A percentile compares a stretch with the other conserved stretches of the same genome.
Evolutionary conservation across 2,113 vertebrate species (phyloP).

Genomic region (Equus przewalskii): DNA sequence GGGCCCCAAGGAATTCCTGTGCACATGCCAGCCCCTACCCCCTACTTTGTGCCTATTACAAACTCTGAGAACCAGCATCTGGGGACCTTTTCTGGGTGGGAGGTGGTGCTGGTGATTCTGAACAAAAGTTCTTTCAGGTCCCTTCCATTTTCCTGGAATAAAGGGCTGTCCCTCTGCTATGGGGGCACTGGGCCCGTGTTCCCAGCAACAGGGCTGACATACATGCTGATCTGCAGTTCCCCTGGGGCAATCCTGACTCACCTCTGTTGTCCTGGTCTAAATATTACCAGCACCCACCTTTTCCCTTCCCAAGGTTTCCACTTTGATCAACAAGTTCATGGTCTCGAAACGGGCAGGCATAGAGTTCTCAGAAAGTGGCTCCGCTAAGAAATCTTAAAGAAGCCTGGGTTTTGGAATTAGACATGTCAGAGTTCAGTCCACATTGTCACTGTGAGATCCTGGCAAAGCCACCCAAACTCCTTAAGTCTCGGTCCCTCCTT

Average conservation of each 20-base stretch:
- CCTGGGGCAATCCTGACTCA: fast-evolving
- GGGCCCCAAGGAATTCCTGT: fast-evolving
- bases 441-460: fast-evolving
- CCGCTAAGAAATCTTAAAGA: background rate
- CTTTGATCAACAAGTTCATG: background rate
- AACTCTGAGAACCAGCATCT: fast-evolving
- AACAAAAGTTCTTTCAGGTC: too few relatives aligned
- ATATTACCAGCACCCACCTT: too few relatives aligned
- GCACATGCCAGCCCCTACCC: fast-evolving
- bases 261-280: fast-evolving
- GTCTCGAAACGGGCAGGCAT: fast-evolving
- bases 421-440: fast-evolving
- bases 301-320: too few relatives aligned
- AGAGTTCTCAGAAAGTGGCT: background rate
- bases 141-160: fast-evolving
- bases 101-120: too few relatives aligned
- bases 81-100: fast-evolving
- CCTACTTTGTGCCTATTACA: fast-evolving
- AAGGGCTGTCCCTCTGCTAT: background rate
- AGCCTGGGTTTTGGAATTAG: background rate
- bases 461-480: fast-evolving
- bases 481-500: fast-evolving
- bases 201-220: fast-evolving
- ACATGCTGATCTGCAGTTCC: fast-evolving
- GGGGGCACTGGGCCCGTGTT: fast-evolving